Conservation (phyloP, 2,888 invertebrate genomes). For the Oxyteleia sp. region DNA sequence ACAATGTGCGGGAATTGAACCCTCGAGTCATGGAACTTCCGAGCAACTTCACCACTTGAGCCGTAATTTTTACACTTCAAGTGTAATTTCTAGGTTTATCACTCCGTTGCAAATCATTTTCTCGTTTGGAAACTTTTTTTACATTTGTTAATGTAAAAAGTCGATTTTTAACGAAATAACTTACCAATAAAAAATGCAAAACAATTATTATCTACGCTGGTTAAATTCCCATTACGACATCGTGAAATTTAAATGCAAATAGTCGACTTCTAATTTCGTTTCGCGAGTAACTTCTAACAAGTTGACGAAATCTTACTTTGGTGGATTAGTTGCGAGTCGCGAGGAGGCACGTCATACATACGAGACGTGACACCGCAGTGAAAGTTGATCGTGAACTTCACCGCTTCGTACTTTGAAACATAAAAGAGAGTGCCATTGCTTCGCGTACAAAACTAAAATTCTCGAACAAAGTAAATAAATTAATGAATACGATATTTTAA, state of each 20-base stretch:
- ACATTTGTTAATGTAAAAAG: no score
- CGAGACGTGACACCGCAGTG: constrained; percentile 80
- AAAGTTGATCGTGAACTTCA: constrained; percentile 87
- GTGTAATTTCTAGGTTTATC: no score
- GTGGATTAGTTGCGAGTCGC: constrained; percentile 65
- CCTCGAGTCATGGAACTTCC: no score
- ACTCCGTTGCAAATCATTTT: no score
- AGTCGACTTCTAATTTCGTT: constrained; percentile 52
- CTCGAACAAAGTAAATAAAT: not conserved
- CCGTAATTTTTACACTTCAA: no score
- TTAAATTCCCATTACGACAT: not conserved
- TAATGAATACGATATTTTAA: not conserved
- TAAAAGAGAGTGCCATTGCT: constrained; percentile 63
- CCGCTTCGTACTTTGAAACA: constrained; percentile 67
- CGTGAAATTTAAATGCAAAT: constrained; percentile 37
- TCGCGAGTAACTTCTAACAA: constrained; percentile 61
- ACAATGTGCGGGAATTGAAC: no score
- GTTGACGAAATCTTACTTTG: constrained; percentile 66
- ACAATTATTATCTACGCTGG: not conserved
- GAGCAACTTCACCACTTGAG: no score
- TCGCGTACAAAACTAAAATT: constrained; percentile 5
- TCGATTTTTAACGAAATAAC: no score
- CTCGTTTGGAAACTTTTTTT: no score
- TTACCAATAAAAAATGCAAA: no score
- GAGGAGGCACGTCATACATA: constrained; percentile 75